Evolutionary conservation across 2,888 invertebrate genomes (phyloP).

Genomic region (Digitonthophagus gazella): DNA sequence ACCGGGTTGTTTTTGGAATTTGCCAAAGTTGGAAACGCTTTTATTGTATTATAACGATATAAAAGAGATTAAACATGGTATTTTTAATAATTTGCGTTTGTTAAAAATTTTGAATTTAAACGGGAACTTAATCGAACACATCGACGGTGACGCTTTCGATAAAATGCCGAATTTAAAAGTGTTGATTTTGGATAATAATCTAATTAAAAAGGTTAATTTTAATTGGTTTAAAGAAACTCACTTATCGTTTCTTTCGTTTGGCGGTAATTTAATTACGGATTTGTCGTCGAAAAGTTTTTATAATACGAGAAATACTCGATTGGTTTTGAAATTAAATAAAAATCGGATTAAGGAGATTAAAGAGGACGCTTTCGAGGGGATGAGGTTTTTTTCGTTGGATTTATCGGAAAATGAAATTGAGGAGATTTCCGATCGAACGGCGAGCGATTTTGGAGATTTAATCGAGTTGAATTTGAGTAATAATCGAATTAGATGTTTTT

Average conservation of each 20-base stretch:
- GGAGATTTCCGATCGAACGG: background rate
- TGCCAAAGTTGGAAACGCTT: background rate
- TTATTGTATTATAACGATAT: background rate
- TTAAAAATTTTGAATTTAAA: background rate
- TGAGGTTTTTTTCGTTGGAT: background rate
- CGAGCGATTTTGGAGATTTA: background rate
- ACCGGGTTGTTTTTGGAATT: conserved; percentile 1
- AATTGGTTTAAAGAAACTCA: background rate
- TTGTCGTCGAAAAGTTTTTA: background rate
- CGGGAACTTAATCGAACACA: background rate
- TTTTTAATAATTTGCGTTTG: background rate
- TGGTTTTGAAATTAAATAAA: background rate
- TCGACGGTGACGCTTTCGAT: conserved; percentile 2
- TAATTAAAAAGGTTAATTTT: background rate
- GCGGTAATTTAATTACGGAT: background rate
- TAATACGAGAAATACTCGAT: background rate
- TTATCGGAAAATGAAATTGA: background rate
- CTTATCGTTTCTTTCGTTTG: background rate
- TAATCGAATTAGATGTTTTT: background rate
- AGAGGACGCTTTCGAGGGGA: background rate
- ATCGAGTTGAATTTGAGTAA: background rate
- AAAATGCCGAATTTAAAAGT: conserved; percentile 8
- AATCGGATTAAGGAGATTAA: background rate
- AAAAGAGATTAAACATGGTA: background rate
- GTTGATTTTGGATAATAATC: background rate